Evolutionary conservation across 2,113 vertebrate genomes (phyloP).

Genomic region (Ochotona princeps): DNA sequence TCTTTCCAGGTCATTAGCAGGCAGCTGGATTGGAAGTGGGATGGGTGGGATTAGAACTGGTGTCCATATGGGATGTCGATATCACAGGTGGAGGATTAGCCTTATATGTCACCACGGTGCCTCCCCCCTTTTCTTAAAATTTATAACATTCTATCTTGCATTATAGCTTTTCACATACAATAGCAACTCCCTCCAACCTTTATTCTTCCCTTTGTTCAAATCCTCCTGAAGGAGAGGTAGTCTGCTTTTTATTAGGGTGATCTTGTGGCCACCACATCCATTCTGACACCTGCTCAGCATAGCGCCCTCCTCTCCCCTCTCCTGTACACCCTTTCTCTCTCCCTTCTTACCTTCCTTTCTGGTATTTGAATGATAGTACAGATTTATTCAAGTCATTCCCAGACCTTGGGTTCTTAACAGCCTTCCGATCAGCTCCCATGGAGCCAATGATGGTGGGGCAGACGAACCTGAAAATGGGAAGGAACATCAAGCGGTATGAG

Average conservation of each 20-base stretch:
- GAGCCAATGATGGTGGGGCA: not conserved
- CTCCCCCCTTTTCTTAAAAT: not conserved
- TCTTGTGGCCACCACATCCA: not conserved
- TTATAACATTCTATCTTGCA: not conserved
- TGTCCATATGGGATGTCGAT: no score
- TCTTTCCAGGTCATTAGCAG: no score
- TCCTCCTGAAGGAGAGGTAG: not conserved
- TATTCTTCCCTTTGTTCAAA: not conserved
- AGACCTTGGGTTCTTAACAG: not conserved
- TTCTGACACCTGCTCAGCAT: not conserved
- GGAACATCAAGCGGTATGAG: not conserved
- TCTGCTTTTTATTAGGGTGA: not conserved
- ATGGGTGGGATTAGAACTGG: no score
- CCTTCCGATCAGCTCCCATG: not conserved
- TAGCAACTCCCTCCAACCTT: not conserved
- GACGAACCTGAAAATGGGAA: not conserved
- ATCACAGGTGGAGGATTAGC: no score
- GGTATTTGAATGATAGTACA: not conserved
- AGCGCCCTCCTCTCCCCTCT: not conserved
- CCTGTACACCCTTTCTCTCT: not conserved
- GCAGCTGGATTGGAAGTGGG: no score
- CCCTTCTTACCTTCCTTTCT: not conserved
- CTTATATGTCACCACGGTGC: no score
- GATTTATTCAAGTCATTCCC: not conserved
- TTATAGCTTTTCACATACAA: not conserved